phyloP scores from a whole-genome alignment of 1,140 invertebrate genomes.

The Pararge aegeria region DNA sequence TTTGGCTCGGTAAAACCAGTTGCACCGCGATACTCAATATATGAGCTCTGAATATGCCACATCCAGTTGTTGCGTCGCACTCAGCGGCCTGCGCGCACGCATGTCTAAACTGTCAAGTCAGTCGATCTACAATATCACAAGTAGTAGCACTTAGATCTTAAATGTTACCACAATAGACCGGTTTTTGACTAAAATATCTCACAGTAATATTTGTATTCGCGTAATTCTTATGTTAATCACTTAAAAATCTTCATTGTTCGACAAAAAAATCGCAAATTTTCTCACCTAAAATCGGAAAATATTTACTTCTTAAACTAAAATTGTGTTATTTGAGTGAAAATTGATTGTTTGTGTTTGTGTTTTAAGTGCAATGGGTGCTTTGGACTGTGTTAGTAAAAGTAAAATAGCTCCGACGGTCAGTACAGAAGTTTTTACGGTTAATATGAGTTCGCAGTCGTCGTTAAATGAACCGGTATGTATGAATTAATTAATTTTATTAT shows the following conservation, averaged over 20 bases:
- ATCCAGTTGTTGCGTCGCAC: constrained; percentile 23
- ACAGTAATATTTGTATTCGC: neutral
- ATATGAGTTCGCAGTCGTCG: constrained; percentile 47
- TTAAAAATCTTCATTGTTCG: too few relatives aligned
- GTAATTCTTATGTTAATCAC: too few relatives aligned
- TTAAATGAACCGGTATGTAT: constrained; percentile 54
- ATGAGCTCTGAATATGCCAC: constrained; percentile 4
- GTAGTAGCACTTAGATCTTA: constrained; percentile 28
- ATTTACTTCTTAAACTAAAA: neutral
- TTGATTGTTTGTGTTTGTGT: constrained; percentile 9
- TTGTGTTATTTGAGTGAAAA: constrained; percentile 3
- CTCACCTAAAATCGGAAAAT: too few relatives aligned
- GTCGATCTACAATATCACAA: constrained; percentile 39
- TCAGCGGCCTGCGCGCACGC: constrained; percentile 29
- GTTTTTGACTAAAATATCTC: neutral
- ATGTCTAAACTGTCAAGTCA: constrained; percentile 32
- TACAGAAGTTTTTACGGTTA: constrained; percentile 59
- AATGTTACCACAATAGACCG: neutral
- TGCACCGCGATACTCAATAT: neutral
- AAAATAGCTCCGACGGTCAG: constrained; percentile 52
- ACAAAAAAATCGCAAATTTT: too few relatives aligned
- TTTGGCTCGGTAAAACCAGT: neutral
- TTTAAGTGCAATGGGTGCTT: constrained; percentile 46
- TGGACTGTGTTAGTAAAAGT: constrained; percentile 53
- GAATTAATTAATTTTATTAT: neutral